Percentiles rank a stretch among this genome's conserved stretches.
phyloP scores from a whole-genome alignment of 1,140 invertebrate genomes.

The Lordiphosa mommai region DNA sequence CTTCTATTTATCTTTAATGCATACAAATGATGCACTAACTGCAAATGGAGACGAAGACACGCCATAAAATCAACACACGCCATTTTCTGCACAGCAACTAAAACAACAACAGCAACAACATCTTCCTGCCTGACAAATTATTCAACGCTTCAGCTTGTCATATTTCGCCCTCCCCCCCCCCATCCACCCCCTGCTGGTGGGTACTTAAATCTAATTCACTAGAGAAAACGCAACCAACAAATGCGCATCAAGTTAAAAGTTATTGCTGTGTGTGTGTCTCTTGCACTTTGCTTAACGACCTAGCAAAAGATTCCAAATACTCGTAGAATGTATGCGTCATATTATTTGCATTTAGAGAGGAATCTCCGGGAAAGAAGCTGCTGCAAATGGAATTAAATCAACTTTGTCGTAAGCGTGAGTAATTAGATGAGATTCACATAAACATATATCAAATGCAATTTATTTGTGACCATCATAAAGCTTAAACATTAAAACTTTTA shows the following conservation, averaged over 20 bases:
- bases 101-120: background rate
- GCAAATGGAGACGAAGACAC: constrained; percentile 53
- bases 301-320: constrained; percentile 19
- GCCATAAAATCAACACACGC: constrained; percentile 66
- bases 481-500: too few species aligned
- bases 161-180: constrained; percentile 14
- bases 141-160: constrained; percentile 34
- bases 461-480: too few species aligned
- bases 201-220: constrained; percentile 45
- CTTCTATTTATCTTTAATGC: constrained; percentile 57
- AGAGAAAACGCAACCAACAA: constrained; percentile 43
- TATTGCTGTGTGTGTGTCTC: constrained; percentile 22
- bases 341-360: too few species aligned
- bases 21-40: constrained; percentile 70
- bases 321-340: too few species aligned
- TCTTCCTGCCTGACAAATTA: constrained; percentile 30
- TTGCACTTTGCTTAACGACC: constrained; percentile 44
- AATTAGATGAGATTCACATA: too few species aligned
- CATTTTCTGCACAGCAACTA: constrained; percentile 39
- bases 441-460: too few species aligned
- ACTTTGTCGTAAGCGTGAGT: too few species aligned
- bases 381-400: too few species aligned
- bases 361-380: too few species aligned
- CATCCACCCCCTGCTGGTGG: background rate
- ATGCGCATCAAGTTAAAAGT: constrained; percentile 40